These are phyloP conservation scores for Telenomus remus DNA, from an alignment of 1,140 invertebrate genomes.

Conservation along the genomic window DNA sequence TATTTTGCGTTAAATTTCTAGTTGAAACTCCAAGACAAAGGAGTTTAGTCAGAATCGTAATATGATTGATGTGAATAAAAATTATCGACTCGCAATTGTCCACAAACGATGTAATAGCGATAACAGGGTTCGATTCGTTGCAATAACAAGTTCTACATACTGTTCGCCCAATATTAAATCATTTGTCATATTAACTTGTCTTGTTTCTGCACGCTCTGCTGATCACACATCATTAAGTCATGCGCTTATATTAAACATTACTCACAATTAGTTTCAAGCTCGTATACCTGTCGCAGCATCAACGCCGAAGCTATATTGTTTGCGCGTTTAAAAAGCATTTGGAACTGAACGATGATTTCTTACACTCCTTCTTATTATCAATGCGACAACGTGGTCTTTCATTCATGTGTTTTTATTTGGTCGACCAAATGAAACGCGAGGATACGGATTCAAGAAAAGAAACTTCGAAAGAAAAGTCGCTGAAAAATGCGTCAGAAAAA, in stretches of 20 bases:
- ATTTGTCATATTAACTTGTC: constrained; percentile 53
- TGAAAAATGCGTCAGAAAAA: background rate
- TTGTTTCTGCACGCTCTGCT: constrained; percentile 29
- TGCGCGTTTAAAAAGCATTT: constrained; percentile 13
- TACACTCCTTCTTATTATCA: background rate
- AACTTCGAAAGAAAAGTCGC: background rate
- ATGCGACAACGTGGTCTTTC: too few relatives aligned
- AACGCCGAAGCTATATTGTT: constrained; percentile 1
- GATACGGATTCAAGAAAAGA: too few relatives aligned
- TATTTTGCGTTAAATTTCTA: too few relatives aligned
- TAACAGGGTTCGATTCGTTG: constrained; percentile 11
- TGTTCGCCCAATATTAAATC: constrained; percentile 31
- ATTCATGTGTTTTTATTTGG: too few relatives aligned
- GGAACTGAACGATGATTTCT: background rate
- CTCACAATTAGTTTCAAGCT: constrained; percentile 29
- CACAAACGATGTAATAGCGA: background rate
- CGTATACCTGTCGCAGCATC: constrained; percentile 15
- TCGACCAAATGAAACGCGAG: too few relatives aligned
- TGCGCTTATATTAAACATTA: constrained; percentile 27
- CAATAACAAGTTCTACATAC: constrained; percentile 37
- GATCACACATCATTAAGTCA: constrained; percentile 26
- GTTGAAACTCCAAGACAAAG: too few relatives aligned
- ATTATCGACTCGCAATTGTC: background rate
- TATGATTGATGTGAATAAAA: background rate
- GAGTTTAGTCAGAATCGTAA: too few relatives aligned